Base-by-base conservation (phyloP, 2,888 invertebrate species). In the Volucella inflata region DNA sequence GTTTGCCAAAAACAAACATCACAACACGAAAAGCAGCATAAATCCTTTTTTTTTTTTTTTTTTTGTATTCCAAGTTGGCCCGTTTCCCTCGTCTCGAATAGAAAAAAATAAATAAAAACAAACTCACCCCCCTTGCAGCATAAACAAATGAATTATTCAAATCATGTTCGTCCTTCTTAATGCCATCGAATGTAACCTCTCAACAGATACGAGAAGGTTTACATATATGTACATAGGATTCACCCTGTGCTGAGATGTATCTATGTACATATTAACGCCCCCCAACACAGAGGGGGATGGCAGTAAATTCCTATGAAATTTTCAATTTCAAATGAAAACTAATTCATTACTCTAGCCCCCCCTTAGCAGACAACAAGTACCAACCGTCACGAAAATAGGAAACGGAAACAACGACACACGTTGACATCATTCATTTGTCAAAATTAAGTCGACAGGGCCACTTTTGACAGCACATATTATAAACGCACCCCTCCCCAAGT, bases 141-240 rank as follows among this genome's bases (percentile, higher is more conserved):
- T 51, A 76, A 76, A 59, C 68, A 78, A 78, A 78, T 78, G 55
- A 78, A 78, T 78, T 78, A 78, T 78, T 70, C 78, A 78, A 78
- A 78, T 64, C 71, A 71, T 78, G 70, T 71, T 78, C 70, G 70
- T 78, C 71, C 70, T 71, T 71, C 57, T 70, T 64, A 67, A 51
- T 64, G 53, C 74, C 16, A 74, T 74, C 55, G 65, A 68, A 60
- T 51, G 60, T 68, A 68, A 68, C 76, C 76, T 67, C 60, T 67
- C 53, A 16, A 38, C 50, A 50, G 14, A 65, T 16, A 42, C 30
- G 30, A 17, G 30, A 0, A 6, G 30, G 30, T 21, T 16, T 2
- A 9, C 17, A 51, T 8, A 0, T 30, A 12, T 36, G 10, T 21
- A 11, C 51, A 17, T 21, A 0, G 8, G 8, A 51, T 21, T 6